Conservation (phyloP, 2,113 vertebrate genomes). For the Ranitomeya imitator region DNA sequence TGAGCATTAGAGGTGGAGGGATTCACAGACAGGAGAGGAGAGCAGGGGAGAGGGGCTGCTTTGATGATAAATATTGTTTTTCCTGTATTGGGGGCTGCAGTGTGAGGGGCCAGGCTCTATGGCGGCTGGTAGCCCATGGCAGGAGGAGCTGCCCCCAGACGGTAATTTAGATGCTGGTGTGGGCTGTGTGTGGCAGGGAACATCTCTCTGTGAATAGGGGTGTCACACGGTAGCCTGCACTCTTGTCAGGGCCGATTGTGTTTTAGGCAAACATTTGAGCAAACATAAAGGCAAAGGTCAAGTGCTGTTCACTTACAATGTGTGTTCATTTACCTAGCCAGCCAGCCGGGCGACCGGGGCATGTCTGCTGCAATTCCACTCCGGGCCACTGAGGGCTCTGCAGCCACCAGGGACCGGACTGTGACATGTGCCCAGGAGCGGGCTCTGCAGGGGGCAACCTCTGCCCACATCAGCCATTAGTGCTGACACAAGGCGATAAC, state of each 20-base stretch:
- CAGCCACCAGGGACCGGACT: background rate
- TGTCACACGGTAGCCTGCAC: conserved; percentile 92
- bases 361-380: conserved; percentile 69
- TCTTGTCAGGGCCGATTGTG: conserved; percentile 96
- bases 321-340: conserved; percentile 93
- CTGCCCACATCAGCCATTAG: too few relatives aligned
- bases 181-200: conserved; percentile 82
- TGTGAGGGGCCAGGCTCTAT: background rate
- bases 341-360: conserved; percentile 88
- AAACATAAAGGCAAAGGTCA: conserved; percentile 99
- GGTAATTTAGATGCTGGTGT: conserved; percentile 79
- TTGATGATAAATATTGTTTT: background rate
- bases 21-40: too few relatives aligned
- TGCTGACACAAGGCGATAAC: too few relatives aligned
- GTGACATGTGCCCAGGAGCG: background rate
- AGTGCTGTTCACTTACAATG: conserved; percentile 96
- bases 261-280: conserved; percentile 97
- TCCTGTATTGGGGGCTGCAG: background rate
- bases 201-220: conserved; percentile 93
- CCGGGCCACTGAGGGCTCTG: conserved; percentile 49
- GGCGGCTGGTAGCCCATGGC: conserved; percentile 64
- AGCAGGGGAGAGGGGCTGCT: too few relatives aligned
- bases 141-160: conserved; percentile 73
- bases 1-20: too few relatives aligned
- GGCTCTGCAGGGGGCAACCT: background rate